A percentile compares a stretch with the other conserved stretches of the same genome.
These are phyloP conservation scores for Malurus cyaneus DNA, from an alignment of 2,113 vertebrate species.

Conservation along the genomic window DNA sequence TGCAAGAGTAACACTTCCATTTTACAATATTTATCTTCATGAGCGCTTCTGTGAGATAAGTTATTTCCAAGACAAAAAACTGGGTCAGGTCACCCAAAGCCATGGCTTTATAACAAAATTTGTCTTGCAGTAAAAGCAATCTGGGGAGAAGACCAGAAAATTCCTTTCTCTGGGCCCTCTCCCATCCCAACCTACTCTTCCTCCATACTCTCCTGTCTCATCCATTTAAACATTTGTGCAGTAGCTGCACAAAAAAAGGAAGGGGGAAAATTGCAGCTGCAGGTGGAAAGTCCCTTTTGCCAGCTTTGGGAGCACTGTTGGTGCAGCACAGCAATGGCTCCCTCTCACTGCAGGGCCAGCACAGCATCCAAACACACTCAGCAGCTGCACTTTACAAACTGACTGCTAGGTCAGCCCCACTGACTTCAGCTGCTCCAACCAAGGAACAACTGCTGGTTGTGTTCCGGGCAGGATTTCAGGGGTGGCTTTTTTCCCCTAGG, in stretches of 20 bases:
- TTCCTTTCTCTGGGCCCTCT: neutral
- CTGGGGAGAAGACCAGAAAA: neutral
- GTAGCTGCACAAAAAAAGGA: neutral
- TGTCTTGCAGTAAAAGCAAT: neutral
- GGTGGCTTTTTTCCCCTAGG: neutral
- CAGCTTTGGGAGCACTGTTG: neutral
- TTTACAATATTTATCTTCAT: neutral
- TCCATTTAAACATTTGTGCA: neutral
- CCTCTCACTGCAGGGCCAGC: neutral
- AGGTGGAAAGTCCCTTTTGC: neutral
- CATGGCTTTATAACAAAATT: neutral
- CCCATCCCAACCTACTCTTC: neutral
- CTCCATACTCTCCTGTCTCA: neutral
- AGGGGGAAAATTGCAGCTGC: neutral
- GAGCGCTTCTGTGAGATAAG: neutral
- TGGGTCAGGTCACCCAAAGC: neutral
- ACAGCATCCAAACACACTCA: neutral
- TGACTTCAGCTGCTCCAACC: neutral
- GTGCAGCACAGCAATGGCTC: neutral
- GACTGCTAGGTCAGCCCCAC: neutral
- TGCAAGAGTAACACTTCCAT: neutral
- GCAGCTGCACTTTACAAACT: neutral
- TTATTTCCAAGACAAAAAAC: neutral
- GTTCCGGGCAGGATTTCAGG: neutral
- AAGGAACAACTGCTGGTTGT: neutral